Base-by-base conservation (phyloP, 2,113 vertebrate genomes). In the Tinamus guttatus region DNA sequence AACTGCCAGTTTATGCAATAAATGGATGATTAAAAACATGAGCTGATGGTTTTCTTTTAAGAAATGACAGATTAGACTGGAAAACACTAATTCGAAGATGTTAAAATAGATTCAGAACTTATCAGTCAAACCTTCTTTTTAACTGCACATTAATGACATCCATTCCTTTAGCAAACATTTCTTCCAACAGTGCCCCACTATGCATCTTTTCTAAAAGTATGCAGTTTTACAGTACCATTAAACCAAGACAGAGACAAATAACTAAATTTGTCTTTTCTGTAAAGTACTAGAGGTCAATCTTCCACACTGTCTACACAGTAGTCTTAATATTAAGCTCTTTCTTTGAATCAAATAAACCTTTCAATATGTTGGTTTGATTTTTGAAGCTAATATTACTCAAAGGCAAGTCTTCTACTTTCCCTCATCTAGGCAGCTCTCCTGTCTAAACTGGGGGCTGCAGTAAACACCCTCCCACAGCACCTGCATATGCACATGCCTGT, bases 21-120 rank as follows among this genome's bases (percentile, higher is more conserved):
- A 85, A 84, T 74, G 27, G 62, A 45, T 89, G 1, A 95, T 74
- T 76, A 70, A 91, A 92, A 95, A 74, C 51, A 74, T 85, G 56
- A 75, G 62, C 24, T 87, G 54, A 83, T 67, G 27, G 47, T 77
- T 59, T 11, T 81, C 52, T 73, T 74, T 58, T 64, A 63, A 82
- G 18, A 89, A 91, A 91, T 81, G 28, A 75, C 51, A 83, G 64
- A 89, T 91, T 85, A 3, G 0, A 85, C 34, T 25, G 18, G 80
- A 80, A 95, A 94, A 93, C 62, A 77, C 17, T 73, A 87, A 90
- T 79, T 81, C 89, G 89, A 41, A n/a, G 2, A 2, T 15, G 62
- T 71, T 83, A 74, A 89, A 92, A 85, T 47, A 85, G 17, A 63
- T 27, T 82, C 60, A 63, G 40, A 71, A 89, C 18, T 70, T 73